These are phyloP conservation scores for Dryobota labecula DNA, from an alignment of 2,888 invertebrate species.

Conservation along the genomic window DNA sequence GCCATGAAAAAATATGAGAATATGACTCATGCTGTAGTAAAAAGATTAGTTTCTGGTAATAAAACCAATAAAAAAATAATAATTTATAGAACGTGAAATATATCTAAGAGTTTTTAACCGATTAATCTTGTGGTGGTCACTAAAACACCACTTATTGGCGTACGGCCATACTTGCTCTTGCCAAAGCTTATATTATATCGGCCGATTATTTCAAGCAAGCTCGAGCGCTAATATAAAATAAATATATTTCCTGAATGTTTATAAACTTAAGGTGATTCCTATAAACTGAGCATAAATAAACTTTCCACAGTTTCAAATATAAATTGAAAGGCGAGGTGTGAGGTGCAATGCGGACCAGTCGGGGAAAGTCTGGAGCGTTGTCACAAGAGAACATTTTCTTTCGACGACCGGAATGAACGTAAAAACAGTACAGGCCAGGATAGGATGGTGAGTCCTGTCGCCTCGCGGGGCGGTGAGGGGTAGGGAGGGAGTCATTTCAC, in stretches of 20 bases:
- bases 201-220: conserved; percentile 36
- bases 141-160: conserved; percentile 66
- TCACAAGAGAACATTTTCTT: conserved; percentile 52
- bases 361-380: conserved; percentile 55
- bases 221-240: conserved; percentile 19
- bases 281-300: conserved; percentile 69
- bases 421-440: conserved; percentile 76
- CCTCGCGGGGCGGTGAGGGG: conserved; percentile 71
- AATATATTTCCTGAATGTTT: conserved; percentile 34
- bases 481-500: conserved; percentile 84
- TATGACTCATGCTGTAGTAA: neutral
- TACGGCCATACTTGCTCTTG: conserved; percentile 59
- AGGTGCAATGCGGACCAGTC: conserved; percentile 65
- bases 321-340: conserved; percentile 74
- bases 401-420: conserved; percentile 62
- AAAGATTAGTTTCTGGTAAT: neutral
- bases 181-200: conserved; percentile 59
- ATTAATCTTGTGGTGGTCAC: conserved; percentile 58
- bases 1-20: too few species aligned
- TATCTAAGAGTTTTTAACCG: conserved; percentile 46
- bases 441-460: conserved; percentile 71
- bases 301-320: conserved; percentile 76
- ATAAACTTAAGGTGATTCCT: conserved; percentile 45
- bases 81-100: conserved; percentile 40
- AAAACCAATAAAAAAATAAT: conserved; percentile 20